Conservation (phyloP, 2,113 vertebrate species). For the Pogonocichla stellata region DNA sequence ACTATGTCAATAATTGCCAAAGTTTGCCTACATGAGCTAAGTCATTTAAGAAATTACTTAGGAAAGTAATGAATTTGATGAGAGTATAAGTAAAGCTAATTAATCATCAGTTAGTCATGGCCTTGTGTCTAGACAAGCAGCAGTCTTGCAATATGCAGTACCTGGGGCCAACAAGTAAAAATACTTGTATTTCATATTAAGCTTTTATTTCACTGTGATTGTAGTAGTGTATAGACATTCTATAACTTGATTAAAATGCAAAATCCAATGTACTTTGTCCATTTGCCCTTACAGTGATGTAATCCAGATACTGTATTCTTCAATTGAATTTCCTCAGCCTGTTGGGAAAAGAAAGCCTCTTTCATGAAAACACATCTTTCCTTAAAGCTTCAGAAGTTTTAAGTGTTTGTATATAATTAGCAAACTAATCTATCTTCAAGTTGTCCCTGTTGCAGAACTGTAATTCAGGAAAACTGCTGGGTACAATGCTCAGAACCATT, state of each 20-base stretch:
- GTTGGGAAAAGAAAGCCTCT: not conserved
- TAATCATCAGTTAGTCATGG: not conserved
- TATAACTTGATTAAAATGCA: not conserved
- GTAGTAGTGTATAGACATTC: not conserved
- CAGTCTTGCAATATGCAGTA: not conserved
- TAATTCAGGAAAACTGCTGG: not conserved
- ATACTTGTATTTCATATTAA: not conserved
- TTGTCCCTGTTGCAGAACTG: not conserved
- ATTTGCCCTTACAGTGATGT: not conserved
- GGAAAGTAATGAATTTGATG: slow-evolving; percentile 14
- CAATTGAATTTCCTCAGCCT: not conserved
- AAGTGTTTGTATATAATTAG: not conserved
- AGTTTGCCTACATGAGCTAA: slow-evolving; percentile 11
- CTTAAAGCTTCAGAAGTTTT: not conserved
- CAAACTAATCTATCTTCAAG: not conserved
- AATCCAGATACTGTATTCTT: not conserved
- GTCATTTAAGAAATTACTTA: slow-evolving; percentile 20
- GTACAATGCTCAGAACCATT: not conserved
- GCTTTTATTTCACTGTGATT: not conserved
- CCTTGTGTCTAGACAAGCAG: not conserved
- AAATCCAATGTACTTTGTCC: not conserved
- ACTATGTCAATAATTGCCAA: not conserved
- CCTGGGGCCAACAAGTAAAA: not conserved
- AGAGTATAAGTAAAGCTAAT: slow-evolving; percentile 5
- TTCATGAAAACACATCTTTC: not conserved